Percentiles rank a stretch among this genome's conserved stretches.
phyloP scores from a whole-genome alignment of 2,888 invertebrate genomes.

The Eupithecia insigniata region DNA sequence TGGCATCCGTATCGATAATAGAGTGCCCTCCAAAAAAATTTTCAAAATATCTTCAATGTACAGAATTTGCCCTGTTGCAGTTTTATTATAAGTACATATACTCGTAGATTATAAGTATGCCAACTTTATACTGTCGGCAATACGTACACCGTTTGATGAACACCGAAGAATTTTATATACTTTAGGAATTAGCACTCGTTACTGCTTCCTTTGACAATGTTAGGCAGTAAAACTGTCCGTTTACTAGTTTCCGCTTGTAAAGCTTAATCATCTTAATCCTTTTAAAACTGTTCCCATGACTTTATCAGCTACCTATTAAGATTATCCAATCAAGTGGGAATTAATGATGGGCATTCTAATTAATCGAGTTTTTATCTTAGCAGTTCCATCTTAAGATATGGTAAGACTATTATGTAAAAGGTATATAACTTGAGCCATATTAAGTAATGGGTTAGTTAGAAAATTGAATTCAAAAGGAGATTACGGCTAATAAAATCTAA shows the following conservation, averaged over 20 bases:
- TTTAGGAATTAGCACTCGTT: conserved; percentile 36
- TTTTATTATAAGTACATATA: no score
- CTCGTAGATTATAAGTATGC: no score
- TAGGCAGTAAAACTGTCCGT: conserved; percentile 19
- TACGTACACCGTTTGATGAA: conserved; percentile 41
- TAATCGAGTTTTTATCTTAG: conserved; percentile 34
- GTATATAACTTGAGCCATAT: conserved; percentile 25
- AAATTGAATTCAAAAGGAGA: background rate
- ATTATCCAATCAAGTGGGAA: conserved; percentile 28
- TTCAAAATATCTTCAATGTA: no score
- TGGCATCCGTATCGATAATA: no score
- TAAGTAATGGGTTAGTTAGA: conserved; percentile 18
- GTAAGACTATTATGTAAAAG: conserved; percentile 26
- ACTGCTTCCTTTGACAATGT: conserved; percentile 35
- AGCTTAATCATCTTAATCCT: conserved; percentile 31
- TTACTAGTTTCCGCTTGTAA: conserved; percentile 37
- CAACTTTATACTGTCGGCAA: conserved; percentile 7
- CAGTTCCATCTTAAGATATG: conserved; percentile 32
- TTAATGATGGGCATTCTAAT: conserved; percentile 36
- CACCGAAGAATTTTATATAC: conserved; percentile 35
- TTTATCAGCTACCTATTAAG: conserved; percentile 34
- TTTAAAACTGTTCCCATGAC: conserved; percentile 31
- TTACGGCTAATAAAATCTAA: background rate
- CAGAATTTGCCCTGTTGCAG: no score
- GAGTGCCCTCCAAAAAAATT: no score